Conservation (phyloP, 1,140 invertebrate genomes). For the Zophobas morio region DNA sequence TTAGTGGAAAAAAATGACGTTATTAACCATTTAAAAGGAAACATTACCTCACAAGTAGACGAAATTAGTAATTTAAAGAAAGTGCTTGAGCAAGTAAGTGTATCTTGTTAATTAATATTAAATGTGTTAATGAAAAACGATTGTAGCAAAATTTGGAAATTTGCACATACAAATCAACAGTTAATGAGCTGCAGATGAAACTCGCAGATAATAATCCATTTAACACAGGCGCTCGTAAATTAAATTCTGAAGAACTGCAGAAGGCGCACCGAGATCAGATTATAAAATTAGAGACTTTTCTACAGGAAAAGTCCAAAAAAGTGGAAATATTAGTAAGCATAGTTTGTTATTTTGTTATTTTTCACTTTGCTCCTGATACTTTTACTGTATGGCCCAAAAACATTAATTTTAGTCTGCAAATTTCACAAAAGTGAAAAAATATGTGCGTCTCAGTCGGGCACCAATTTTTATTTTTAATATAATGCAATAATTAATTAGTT, state of each 20-base stretch:
- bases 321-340: constrained; percentile 53
- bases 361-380: too few relatives aligned
- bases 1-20: constrained; percentile 58
- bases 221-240: constrained; percentile 52
- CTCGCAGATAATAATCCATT: constrained; percentile 57
- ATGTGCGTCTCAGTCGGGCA: too few relatives aligned
- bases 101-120: constrained; percentile 11
- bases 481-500: too few relatives aligned
- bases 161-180: constrained; percentile 53
- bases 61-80: constrained; percentile 54
- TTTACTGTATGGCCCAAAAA: too few relatives aligned
- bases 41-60: constrained; percentile 47
- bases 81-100: constrained; percentile 55
- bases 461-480: too few relatives aligned
- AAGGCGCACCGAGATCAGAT: constrained; percentile 57
- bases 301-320: constrained; percentile 56
- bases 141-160: constrained; percentile 55
- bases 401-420: too few relatives aligned
- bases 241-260: constrained; percentile 58
- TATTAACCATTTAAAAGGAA: constrained; percentile 52
- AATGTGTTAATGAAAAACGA: constrained; percentile 1
- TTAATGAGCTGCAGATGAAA: constrained; percentile 59
- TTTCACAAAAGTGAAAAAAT: too few relatives aligned
- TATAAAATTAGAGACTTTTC: constrained; percentile 53
- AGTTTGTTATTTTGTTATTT: not conserved